Percentiles rank a stretch among this genome's conserved stretches.
Conservation (phyloP, 2,797 vertebrate genomes). For the Notolabrus celidotus region DNA sequence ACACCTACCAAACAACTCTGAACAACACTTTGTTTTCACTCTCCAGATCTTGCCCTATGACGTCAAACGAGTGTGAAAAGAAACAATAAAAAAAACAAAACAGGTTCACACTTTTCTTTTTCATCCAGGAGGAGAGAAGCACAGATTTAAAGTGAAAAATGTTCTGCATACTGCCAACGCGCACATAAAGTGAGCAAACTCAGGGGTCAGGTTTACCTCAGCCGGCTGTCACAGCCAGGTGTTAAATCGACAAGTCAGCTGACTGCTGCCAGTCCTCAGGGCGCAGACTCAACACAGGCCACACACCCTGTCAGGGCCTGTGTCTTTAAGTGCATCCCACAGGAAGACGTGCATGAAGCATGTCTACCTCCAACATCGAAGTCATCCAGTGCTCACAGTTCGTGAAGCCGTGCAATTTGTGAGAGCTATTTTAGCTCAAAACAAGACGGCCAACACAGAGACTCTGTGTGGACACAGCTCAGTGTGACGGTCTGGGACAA, state of each 20-base stretch:
- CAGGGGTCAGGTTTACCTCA: constrained; percentile 10
- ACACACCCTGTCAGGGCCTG: constrained; percentile 19
- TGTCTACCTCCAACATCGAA: constrained; percentile 25
- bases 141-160: constrained; percentile 12
- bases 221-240: constrained; percentile 25
- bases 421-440: constrained; percentile 12
- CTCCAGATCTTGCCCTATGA: constrained; percentile 45
- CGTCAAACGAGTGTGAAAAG: constrained; percentile 58
- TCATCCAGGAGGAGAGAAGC: constrained; percentile 23
- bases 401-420: constrained; percentile 28
- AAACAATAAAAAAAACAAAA: constrained; percentile 19
- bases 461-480: not conserved
- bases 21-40: constrained; percentile 58
- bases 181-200: constrained; percentile 31
- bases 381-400: constrained; percentile 30
- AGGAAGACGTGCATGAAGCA: constrained; percentile 17
- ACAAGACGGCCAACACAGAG: constrained; percentile 14
- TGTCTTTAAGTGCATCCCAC: constrained; percentile 25
- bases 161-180: constrained; percentile 14
- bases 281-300: constrained; percentile 30
- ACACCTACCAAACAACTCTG: constrained; percentile 71
- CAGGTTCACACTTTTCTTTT: constrained; percentile 38
- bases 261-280: constrained; percentile 24
- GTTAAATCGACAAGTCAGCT: constrained; percentile 44
- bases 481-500: constrained; percentile 26